These are phyloP conservation scores for Takifugu rubripes DNA, from an alignment of 2,797 vertebrate genomes.

Conservation along the genomic window DNA sequence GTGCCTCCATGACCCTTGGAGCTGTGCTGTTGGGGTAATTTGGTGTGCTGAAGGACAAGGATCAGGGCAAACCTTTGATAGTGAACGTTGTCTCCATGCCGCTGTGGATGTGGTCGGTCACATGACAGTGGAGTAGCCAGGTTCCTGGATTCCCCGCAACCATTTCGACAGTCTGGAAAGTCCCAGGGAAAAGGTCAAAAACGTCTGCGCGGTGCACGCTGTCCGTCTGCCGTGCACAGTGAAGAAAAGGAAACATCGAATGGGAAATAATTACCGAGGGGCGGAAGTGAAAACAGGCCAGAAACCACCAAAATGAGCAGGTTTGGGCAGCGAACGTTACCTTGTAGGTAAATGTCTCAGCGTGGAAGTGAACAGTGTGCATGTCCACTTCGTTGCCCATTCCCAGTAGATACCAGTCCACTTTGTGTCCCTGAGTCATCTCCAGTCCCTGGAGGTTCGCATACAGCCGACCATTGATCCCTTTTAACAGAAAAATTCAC, in stretches of 20 bases:
- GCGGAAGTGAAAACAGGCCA: background rate
- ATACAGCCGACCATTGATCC: slow-evolving; percentile 90
- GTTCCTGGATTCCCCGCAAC: slow-evolving; percentile 87
- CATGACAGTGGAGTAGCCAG: slow-evolving; percentile 92
- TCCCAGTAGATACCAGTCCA: slow-evolving; percentile 92
- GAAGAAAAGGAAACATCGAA: background rate
- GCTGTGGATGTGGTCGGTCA: slow-evolving; percentile 86
- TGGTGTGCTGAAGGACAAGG: no score
- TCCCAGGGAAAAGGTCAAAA: slow-evolving; percentile 91
- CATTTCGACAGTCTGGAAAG: slow-evolving; percentile 89
- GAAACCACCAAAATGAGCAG: no score
- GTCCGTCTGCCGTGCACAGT: slow-evolving; percentile 73
- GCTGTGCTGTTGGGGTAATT: no score
- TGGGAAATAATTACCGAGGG: slow-evolving; percentile 4
- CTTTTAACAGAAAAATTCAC: slow-evolving; percentile 61
- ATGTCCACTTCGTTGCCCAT: slow-evolving; percentile 90
- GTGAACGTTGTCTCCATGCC: slow-evolving; percentile 94
- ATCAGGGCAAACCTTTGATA: slow-evolving; percentile 31
- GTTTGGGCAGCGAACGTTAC: slow-evolving; percentile 55
- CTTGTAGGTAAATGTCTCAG: slow-evolving; percentile 91
- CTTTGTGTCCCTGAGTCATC: slow-evolving; percentile 83
- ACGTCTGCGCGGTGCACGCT: slow-evolving; percentile 86
- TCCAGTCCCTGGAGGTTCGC: slow-evolving; percentile 85
- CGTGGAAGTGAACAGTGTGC: slow-evolving; percentile 94
- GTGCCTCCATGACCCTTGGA: no score